Conservation (phyloP, 1,140 invertebrate species). For the Trachelipus rathkii region DNA sequence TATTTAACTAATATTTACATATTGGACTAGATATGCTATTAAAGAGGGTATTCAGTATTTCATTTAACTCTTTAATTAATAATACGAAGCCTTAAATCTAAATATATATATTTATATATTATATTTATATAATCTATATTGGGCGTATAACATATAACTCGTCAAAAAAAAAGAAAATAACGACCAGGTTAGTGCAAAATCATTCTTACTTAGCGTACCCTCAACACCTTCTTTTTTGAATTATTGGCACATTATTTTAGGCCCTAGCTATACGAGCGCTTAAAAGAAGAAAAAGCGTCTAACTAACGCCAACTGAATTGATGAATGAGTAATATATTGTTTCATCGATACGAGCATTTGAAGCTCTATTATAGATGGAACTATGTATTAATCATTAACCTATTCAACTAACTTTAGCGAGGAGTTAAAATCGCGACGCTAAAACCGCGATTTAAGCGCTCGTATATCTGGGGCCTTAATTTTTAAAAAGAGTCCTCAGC, state of each 20-base stretch:
- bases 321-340: no score
- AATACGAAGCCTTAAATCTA: neutral
- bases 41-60: neutral
- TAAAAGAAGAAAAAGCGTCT: neutral
- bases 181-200: constrained; percentile 11
- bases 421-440: no score
- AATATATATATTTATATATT: constrained; percentile 7
- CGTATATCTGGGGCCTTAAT: no score
- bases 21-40: constrained; percentile 8
- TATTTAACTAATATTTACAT: neutral
- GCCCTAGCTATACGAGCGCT: neutral
- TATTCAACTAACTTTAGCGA: no score
- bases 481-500: no score
- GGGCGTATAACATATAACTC: constrained; percentile 9
- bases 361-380: no score
- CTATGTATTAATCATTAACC: no score
- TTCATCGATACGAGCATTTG: no score
- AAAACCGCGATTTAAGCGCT: no score
- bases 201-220: constrained; percentile 3
- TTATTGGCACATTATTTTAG: neutral
- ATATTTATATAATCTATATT: neutral
- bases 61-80: constrained; percentile 7
- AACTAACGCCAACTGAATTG: no score
- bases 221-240: neutral
- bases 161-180: constrained; percentile 6